Base-by-base conservation (phyloP, 2,888 invertebrate genomes). In the Pterobdella sp. region DNA sequence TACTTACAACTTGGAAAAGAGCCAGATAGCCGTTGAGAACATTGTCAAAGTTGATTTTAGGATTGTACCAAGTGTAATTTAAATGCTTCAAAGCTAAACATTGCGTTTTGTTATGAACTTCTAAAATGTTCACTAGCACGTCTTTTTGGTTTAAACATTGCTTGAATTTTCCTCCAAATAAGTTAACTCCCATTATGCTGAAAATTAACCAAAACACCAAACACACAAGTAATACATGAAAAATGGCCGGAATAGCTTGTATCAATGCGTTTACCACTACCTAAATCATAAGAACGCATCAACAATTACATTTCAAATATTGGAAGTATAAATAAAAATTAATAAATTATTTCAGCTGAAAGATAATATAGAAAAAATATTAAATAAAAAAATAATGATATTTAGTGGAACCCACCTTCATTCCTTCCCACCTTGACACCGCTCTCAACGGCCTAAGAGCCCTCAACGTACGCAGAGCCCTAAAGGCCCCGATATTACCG, bases 121-220 rank as follows among this genome's bases (percentile, higher is more conserved):
- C 91, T 84, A 92, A 90, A 81, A 89, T 90, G 84, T 90, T 91
- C 72, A 94, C 84, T 36, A 37, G 32, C 18, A 36, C 36, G 74
- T 90, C 90, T 1, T 79, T 75, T 1, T 35, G 73, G 74, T 82
- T 80, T 1, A 80, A 74, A 78, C 84, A 84, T 32, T 74, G 73
- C 64, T 56, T 42, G 74, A 75, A 76, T 35, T 74, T 73, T 76
- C 96, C 96, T 85, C 77, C 78, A 85, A 97, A 96, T 81, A 96
- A 88, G 86, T 97, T 94, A 75, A 97, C 96, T 79, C 96, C 96
- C 93, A 97, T 95, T 81, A 97, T 97, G 84, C 95, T 94, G 86
- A 97, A 97, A 85, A 97, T 97, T 81, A 97, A 90, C 97, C 97
- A 97, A 88, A 97, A 96, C 86, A 97, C 95, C 84, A 97, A 90